Percentiles rank a stretch among this genome's conserved stretches.
These are phyloP conservation scores for Pempheris klunzingeri DNA, from an alignment of 2,797 vertebrate genomes.

Conservation along the genomic window DNA sequence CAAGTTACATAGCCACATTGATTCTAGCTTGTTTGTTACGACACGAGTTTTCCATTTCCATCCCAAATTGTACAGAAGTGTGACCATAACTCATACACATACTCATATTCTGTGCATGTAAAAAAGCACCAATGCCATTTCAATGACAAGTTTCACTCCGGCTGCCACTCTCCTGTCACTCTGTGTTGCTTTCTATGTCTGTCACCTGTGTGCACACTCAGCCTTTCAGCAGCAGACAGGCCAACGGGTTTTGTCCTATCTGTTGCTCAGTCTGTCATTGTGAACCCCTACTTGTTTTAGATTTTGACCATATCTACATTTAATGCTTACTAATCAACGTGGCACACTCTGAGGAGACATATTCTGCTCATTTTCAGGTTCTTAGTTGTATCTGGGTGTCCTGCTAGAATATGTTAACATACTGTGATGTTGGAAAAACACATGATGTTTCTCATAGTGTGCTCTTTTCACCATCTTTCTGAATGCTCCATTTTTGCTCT, in stretches of 20 bases:
- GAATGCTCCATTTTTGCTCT: too few relatives aligned
- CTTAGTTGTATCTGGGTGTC: too few relatives aligned
- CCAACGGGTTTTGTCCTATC: neutral
- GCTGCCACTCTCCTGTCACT: slow-evolving; percentile 33
- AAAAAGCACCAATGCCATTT: neutral
- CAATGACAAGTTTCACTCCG: neutral
- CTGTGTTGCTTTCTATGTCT: neutral
- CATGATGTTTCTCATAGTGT: too few relatives aligned
- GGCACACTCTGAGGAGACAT: too few relatives aligned
- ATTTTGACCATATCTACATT: neutral
- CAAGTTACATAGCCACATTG: too few relatives aligned
- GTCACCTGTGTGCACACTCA: slow-evolving; percentile 33
- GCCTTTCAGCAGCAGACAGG: slow-evolving; percentile 19
- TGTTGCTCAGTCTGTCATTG: slow-evolving; percentile 13
- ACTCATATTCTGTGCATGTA: neutral
- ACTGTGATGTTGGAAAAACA: too few relatives aligned
- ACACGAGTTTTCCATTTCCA: neutral
- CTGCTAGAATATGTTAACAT: too few relatives aligned
- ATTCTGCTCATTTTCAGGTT: too few relatives aligned
- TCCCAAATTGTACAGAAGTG: neutral
- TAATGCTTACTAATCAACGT: neutral
- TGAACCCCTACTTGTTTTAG: neutral
- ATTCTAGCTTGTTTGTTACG: too few relatives aligned
- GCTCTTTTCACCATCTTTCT: too few relatives aligned
- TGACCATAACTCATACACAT: neutral